phyloP scores from a whole-genome alignment of 1,140 invertebrate genomes.

The Diuraphis noxia region DNA sequence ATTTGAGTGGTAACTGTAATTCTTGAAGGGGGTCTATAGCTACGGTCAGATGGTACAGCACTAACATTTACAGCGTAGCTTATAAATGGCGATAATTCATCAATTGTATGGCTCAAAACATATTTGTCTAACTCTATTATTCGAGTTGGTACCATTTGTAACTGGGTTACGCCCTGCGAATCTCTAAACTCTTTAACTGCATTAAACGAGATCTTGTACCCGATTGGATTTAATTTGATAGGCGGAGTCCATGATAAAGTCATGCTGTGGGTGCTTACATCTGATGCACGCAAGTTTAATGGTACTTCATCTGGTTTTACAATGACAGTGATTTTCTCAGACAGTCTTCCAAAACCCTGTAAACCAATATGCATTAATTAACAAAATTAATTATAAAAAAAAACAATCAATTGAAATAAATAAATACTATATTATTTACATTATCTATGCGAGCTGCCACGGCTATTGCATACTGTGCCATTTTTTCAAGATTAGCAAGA shows the following conservation, averaged over 20 bases:
- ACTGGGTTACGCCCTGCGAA: constrained; percentile 88
- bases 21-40: constrained; percentile 85
- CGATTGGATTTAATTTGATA: constrained; percentile 82
- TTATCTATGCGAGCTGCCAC: constrained; percentile 77
- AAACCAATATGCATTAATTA: neutral
- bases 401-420: neutral
- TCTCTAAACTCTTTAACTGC: constrained; percentile 95
- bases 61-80: constrained; percentile 94
- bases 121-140: constrained; percentile 74
- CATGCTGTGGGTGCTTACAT: constrained; percentile 87
- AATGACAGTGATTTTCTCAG: constrained; percentile 76
- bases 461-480: constrained; percentile 88
- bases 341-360: constrained; percentile 63
- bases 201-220: constrained; percentile 87
- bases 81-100: constrained; percentile 89
- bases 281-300: constrained; percentile 79
- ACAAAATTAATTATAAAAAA: neutral
- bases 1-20: constrained; percentile 95
- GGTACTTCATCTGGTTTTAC: constrained; percentile 91
- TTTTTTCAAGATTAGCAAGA: constrained; percentile 85
- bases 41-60: constrained; percentile 80
- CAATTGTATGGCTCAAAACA: constrained; percentile 73
- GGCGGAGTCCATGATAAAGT: constrained; percentile 91
- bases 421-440: constrained; percentile 50
- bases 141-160: constrained; percentile 75